Percentiles rank a stretch among this genome's conserved stretches.
phyloP scores from a whole-genome alignment of 2,113 vertebrate genomes.

The Calidris pygmaea region DNA sequence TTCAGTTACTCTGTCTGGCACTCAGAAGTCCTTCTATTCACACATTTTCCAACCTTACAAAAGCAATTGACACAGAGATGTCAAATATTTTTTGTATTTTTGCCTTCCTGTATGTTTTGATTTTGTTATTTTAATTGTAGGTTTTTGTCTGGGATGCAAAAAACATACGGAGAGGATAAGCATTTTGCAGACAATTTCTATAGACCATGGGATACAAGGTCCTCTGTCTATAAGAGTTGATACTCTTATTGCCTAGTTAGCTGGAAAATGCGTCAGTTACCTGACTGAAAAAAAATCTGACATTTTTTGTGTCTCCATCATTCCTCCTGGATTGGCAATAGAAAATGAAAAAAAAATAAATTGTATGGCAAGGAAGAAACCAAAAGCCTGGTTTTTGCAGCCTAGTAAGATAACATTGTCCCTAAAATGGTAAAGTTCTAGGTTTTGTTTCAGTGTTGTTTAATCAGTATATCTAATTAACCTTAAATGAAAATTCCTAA shows the following conservation, averaged over 20 bases:
- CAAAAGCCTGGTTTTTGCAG: background rate
- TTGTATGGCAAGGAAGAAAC: accelerated
- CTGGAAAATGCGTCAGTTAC: background rate
- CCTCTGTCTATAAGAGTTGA: background rate
- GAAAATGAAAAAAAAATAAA: background rate
- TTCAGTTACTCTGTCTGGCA: background rate
- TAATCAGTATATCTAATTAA: background rate
- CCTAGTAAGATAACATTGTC: background rate
- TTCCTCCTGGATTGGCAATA: background rate
- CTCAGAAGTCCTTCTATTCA: background rate
- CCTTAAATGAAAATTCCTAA: background rate
- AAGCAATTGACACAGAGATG: background rate
- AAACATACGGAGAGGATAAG: background rate
- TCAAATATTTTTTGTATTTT: background rate
- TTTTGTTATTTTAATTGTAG: background rate
- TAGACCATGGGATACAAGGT: background rate
- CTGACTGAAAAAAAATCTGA: background rate
- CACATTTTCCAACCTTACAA: background rate
- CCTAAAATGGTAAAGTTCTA: background rate
- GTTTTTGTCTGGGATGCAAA: background rate
- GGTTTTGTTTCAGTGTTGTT: background rate
- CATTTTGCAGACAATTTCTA: background rate
- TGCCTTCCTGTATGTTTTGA: background rate
- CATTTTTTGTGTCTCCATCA: background rate
- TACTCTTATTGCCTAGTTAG: background rate